phyloP scores from a whole-genome alignment of 2,113 vertebrate species.

The Lamprologus ornatipinnis region DNA sequence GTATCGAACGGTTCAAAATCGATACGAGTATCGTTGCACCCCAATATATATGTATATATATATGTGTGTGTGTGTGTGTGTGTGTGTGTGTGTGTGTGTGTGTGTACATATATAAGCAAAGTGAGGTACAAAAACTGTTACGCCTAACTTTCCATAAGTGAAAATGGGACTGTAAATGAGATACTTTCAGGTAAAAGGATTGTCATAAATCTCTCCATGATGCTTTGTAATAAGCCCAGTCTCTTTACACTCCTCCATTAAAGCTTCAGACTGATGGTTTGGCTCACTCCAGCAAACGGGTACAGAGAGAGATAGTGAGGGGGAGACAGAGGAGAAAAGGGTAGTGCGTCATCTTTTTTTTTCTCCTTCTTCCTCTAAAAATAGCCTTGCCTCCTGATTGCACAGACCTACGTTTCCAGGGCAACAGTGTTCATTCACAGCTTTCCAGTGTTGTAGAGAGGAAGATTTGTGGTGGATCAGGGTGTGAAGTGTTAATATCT shows the following conservation, averaged over 20 bases:
- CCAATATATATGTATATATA: no score
- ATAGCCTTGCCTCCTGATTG: conserved; percentile 58
- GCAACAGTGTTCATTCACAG: conserved; percentile 72
- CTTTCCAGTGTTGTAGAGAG: conserved; percentile 38
- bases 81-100: no score
- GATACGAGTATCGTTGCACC: no score
- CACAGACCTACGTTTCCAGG: conserved; percentile 71
- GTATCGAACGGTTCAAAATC: no score
- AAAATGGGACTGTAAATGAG: neutral
- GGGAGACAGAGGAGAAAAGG: neutral
- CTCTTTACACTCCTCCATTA: neutral
- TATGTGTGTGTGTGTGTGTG: neutral
- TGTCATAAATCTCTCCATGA: neutral
- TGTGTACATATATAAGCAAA: neutral
- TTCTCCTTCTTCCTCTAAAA: conserved; percentile 56
- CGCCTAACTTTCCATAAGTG: neutral
- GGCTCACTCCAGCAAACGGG: neutral
- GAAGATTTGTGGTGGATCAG: conserved; percentile 12
- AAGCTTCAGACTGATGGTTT: conserved; percentile 3
- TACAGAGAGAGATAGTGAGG: neutral
- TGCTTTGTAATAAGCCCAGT: neutral
- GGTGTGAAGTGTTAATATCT: conserved; percentile 31
- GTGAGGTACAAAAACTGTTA: neutral
- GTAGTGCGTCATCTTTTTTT: conserved; percentile 59
- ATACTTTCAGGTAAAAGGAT: neutral